These are phyloP conservation scores for Pimpla rufipes DNA, from an alignment of 2,888 invertebrate genomes.

Conservation along the genomic window DNA sequence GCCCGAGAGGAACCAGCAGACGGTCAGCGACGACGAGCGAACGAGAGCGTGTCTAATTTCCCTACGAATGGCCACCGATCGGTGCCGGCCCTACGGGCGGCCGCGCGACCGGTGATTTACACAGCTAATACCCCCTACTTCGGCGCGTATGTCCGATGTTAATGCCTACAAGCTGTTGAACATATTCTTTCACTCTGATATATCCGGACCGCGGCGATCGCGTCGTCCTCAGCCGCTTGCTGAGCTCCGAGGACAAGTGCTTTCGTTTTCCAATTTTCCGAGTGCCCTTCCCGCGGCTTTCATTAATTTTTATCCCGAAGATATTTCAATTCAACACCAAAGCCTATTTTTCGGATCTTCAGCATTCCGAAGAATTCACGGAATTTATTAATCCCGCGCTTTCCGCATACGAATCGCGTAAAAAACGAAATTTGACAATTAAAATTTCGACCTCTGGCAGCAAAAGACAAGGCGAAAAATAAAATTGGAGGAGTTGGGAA, in stretches of 20 bases:
- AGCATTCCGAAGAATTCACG: no score
- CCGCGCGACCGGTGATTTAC: conserved; percentile 79
- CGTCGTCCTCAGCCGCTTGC: not conserved
- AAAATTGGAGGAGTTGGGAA: no score
- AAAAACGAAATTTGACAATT: no score
- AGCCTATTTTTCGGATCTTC: no score
- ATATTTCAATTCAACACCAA: not conserved
- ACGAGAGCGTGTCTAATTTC: conserved; percentile 81
- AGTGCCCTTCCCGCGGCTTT: not conserved
- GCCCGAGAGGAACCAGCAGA: conserved; percentile 54
- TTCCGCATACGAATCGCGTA: no score
- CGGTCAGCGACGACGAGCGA: conserved; percentile 66
- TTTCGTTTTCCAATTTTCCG: not conserved
- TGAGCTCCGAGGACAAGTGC: not conserved
- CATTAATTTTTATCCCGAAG: not conserved
- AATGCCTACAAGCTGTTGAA: conserved; percentile 79
- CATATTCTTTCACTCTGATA: conserved; percentile 72
- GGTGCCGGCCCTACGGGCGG: conserved; percentile 77
- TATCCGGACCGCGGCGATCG: conserved; percentile 69
- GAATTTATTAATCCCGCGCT: no score
- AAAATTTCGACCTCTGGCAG: no score
- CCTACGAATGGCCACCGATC: conserved; percentile 79
- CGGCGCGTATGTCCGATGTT: conserved; percentile 69
- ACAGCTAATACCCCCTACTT: conserved; percentile 74
- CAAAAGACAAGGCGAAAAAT: no score